Evolutionary conservation across 2,113 vertebrate genomes (phyloP), one percentile per base, ranked within the genome.

Genomic region (Sterna hirundo): DNA sequence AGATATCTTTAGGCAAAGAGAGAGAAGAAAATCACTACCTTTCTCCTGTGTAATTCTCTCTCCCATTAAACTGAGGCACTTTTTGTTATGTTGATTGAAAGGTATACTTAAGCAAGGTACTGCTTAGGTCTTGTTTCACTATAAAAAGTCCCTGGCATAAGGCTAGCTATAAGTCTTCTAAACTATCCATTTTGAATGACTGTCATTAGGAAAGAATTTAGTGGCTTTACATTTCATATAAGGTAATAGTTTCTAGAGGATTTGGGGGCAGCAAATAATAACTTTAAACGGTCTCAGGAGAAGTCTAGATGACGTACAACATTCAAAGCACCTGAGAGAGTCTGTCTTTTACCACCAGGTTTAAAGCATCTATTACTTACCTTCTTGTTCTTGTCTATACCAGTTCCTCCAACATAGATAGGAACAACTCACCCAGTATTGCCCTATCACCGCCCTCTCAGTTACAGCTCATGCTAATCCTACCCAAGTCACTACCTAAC

Each of bases 131-230:
- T 86, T 68, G 36, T 97, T 98, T 97, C 96, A 69, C 96, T 69
- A 87, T 93, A 96, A 98, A 96, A 90, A 26, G 40, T 90, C 90
- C 70, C 94, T 86, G 70, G 93, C 94, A 95, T 77, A 72, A 96
- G 82, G 80, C 93, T 97, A 76, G 88, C 77, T 78, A 82, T 88
- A 96, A 23, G 71, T 96, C 90, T 97, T 95, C 96, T 97, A 95
- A 97, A 91, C 93, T 88, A 95, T 96, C 94, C 87, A 70, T 97
- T 97, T 79, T 91, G 96, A 97, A 94, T 93, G 96, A 91, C 93
- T 98, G 97, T 97, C 96, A 98, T 98, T 97, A 98, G 98, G 97
- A 98, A 98, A 97, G 98, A 98, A 98, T 98, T 97, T 84, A 96
- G 94, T 97, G 96, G 94, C 96, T 97, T 98, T 96, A 91, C 83